Conservation (phyloP, 1,140 invertebrate genomes). For the Caenorhabditis briggsae region DNA sequence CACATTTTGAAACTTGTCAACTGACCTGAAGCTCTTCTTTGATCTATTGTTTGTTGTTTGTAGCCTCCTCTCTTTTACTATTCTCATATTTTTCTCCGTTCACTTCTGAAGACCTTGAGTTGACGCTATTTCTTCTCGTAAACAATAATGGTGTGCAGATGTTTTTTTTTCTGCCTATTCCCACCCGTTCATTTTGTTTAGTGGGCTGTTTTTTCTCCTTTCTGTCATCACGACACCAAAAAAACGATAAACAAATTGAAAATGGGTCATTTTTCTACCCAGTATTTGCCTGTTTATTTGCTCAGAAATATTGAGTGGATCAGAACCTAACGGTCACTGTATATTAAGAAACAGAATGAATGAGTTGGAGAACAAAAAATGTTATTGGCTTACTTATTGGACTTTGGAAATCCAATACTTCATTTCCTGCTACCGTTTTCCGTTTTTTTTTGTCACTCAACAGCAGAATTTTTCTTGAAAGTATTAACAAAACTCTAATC, state of each 20-base stretch:
- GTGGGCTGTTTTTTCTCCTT: neutral
- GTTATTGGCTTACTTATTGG: too few relatives aligned
- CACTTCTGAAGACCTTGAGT: constrained; percentile 10
- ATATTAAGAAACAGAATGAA: too few relatives aligned
- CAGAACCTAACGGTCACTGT: neutral
- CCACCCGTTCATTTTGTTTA: neutral
- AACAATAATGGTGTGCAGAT: constrained; percentile 54
- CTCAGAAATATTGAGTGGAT: neutral
- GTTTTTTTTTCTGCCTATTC: constrained; percentile 27
- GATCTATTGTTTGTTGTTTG: neutral
- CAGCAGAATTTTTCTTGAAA: too few relatives aligned
- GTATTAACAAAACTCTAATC: too few relatives aligned
- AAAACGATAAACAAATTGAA: constrained; percentile 24
- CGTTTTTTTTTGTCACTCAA: too few relatives aligned
- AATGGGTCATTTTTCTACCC: neutral
- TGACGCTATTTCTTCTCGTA: neutral
- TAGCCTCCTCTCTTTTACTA: neutral
- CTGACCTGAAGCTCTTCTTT: constrained; percentile 3
- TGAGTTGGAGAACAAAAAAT: too few relatives aligned
- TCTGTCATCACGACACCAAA: constrained; percentile 12
- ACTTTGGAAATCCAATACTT: too few relatives aligned
- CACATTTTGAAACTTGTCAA: constrained; percentile 47
- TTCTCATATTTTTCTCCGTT: neutral
- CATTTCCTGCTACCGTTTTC: too few relatives aligned
- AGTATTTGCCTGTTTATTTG: constrained; percentile 20